These are phyloP conservation scores for Drosophila sordidapex DNA, from an alignment of 2,888 invertebrate species.

Conservation along the genomic window DNA sequence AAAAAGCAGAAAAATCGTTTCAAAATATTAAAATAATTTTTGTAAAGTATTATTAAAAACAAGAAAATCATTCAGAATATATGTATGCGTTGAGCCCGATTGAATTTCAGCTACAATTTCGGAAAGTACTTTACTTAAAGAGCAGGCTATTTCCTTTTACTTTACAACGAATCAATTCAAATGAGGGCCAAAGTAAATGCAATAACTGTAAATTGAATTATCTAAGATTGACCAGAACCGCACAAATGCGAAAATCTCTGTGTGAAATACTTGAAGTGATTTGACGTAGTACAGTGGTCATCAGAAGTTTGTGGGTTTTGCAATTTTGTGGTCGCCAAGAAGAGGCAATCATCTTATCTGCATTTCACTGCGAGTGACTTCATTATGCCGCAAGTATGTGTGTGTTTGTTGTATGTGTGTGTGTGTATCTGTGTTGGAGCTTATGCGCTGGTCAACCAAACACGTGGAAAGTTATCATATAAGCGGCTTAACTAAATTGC, in stretches of 20 bases:
- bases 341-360: conserved; percentile 59
- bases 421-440: conserved; percentile 38
- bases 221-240: conserved; percentile 5
- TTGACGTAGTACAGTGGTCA: conserved; percentile 40
- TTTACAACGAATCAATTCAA: not conserved
- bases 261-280: conserved; percentile 19
- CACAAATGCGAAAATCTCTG: conserved; percentile 11
- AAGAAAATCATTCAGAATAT: not conserved
- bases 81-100: not conserved
- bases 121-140: not conserved
- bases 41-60: not conserved
- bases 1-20: not conserved
- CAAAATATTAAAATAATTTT: not conserved
- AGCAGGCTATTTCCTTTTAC: not conserved
- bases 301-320: conserved; percentile 39
- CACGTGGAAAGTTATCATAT: conserved; percentile 59
- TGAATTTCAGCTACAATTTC: not conserved
- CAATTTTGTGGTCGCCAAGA: conserved; percentile 47
- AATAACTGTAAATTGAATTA: conserved; percentile 32
- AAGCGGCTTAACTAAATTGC: conserved; percentile 72
- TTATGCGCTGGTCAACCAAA: conserved; percentile 41
- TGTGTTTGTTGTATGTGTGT: conserved; percentile 7
- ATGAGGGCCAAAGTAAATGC: not conserved
- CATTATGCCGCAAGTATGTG: conserved; percentile 40
- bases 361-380: conserved; percentile 40